Evolutionary conservation across 23 tunicate species (phyloP).

Genomic region (Aplidium turbinatum): DNA sequence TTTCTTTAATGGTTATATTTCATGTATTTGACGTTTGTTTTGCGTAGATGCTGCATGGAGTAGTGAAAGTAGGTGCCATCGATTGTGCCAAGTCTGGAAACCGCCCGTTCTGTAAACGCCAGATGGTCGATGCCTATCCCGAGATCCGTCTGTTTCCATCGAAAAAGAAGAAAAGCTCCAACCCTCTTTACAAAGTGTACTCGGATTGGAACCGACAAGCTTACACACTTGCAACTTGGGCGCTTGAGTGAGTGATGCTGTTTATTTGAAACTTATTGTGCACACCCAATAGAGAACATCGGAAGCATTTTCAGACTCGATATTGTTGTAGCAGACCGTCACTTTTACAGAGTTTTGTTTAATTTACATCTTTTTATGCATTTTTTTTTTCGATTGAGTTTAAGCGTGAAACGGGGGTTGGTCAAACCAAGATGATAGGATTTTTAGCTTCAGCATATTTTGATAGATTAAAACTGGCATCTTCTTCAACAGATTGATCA

Average conservation of each 20-base stretch:
- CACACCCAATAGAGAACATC: no score
- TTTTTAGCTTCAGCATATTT: not conserved
- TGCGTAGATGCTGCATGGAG: conserved; percentile 60
- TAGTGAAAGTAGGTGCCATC: conserved; percentile 78
- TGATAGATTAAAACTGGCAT: not conserved
- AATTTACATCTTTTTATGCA: not conserved
- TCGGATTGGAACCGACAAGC: conserved; percentile 77
- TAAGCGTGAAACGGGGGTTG: not conserved
- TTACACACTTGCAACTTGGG: conserved; percentile 68
- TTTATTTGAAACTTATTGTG: no score
- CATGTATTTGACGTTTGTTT: not conserved
- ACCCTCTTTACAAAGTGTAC: conserved; percentile 63
- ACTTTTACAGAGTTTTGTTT: not conserved
- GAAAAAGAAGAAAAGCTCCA: conserved; percentile 55
- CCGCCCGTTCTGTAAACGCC: conserved; percentile 56
- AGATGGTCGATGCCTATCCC: conserved; percentile 73
- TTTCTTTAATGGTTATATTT: not conserved
- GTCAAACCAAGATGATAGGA: not conserved
- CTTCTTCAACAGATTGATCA: not conserved
- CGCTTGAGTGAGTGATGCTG: conserved; percentile 81
- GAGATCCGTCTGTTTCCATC: conserved; percentile 84
- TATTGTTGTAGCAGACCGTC: not conserved
- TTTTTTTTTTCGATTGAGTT: not conserved
- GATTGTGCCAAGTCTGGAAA: conserved; percentile 75
- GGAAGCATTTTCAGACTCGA: no score